Conservation (phyloP, 2,797 vertebrate genomes). For the Denticeps clupeoides region DNA sequence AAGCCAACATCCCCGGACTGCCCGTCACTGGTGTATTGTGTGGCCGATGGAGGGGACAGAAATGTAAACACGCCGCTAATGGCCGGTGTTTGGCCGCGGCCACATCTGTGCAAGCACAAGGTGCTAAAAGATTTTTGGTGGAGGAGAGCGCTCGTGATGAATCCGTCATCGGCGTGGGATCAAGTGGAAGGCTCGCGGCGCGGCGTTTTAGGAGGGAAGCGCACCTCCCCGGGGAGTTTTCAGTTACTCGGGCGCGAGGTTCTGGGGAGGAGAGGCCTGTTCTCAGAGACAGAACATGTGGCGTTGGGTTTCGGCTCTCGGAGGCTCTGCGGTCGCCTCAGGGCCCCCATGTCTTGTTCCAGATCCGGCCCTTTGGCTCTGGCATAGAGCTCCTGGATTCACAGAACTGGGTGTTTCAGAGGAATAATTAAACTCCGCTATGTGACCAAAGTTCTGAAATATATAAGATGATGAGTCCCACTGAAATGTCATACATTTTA, state of each 20-base stretch:
- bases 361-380: neutral
- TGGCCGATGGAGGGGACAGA: neutral
- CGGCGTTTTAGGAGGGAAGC: neutral
- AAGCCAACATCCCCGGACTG: neutral
- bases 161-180: slow-evolving; percentile 27
- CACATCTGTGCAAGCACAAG: slow-evolving; percentile 37
- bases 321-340: neutral
- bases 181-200: slow-evolving; percentile 19
- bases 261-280: slow-evolving; percentile 4
- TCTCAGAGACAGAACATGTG: neutral
- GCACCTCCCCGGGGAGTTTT: neutral
- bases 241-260: slow-evolving; percentile 4
- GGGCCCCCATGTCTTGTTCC: slow-evolving; percentile 2
- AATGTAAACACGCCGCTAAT: slow-evolving; percentile 4
- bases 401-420: neutral
- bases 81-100: neutral
- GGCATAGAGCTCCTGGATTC: neutral
- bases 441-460: no score
- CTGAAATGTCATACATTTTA: no score
- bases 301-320: neutral
- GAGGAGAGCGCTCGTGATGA: slow-evolving; percentile 25
- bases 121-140: slow-evolving; percentile 30
- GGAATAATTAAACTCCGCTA: neutral
- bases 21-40: neutral
- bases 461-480: no score